Base-by-base conservation (phyloP, 2,888 invertebrate species). In the Timema podura region DNA sequence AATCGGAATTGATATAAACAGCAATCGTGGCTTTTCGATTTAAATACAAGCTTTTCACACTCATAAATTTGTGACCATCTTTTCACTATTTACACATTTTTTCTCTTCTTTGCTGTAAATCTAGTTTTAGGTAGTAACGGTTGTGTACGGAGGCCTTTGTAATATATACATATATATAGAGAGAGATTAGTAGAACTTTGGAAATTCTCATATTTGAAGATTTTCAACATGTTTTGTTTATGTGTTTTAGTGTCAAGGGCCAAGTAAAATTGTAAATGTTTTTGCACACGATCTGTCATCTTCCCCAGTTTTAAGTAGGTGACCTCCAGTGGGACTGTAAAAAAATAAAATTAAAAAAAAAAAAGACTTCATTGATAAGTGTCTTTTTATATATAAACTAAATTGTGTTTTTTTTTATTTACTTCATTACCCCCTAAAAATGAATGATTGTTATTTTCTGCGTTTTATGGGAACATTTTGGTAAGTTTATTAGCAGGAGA, bases 281-380 rank as follows among this genome's bases (percentile, higher is more conserved):
- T 69, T 70, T 69, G 70, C 70, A 70, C 70, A 70, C 70, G 70
- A 68, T 72, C 72, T 68, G 66, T 69, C 49, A 71, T 71, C 68
- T 65, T 65, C 65, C 65, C 69, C 67, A 64, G 65, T 68, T 70
- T 73, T 73, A 71, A 61, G 73, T 73, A 73, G 73, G 69, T 69
- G 68, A 69, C 69, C 69, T n/a, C n/a, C 71, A 69, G 69, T 71
- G 71, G 70, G 67, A 68, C n/a, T n/a, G n/a, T n/a, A n/a, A n/a
- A n/a, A n/a, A n/a, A n/a, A n/a, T n/a, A n/a, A 71, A 73, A 67
- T 30, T 65, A 68, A 67, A 65, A 70, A 69, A 65, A 68, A 71
- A 73, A 70, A 59, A 15, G 45, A 64, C 61, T 61, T 49, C 51
- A 48, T 54, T n/a, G 51, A n/a, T 44, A 11, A 57, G 57, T 69